phyloP scores from a whole-genome alignment of 2,797 vertebrate species.

The Danio jaintianensis region DNA sequence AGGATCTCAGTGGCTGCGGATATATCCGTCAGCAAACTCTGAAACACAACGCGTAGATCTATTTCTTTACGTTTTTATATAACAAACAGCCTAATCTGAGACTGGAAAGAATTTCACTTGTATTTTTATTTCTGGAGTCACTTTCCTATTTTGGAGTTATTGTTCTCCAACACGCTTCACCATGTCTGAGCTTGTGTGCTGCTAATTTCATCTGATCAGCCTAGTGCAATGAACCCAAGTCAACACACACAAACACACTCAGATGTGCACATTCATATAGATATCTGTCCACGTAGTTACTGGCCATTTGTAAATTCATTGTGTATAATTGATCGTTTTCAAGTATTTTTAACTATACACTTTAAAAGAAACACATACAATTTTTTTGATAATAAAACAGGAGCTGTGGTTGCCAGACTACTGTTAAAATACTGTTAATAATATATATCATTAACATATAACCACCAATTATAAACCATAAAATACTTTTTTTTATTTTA shows the following conservation, averaged over 20 bases:
- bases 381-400: too few relatives aligned
- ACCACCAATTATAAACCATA: too few relatives aligned
- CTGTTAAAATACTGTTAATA: too few relatives aligned
- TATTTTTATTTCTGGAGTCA: constrained; percentile 50
- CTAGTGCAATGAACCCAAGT: constrained; percentile 40
- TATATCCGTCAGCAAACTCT: constrained; percentile 68
- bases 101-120: constrained; percentile 53
- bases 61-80: not conserved
- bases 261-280: constrained; percentile 2
- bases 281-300: too few relatives aligned
- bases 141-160: constrained; percentile 55
- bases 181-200: constrained; percentile 54
- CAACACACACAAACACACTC: constrained; percentile 31
- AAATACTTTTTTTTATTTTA: too few relatives aligned
- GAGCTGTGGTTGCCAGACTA: too few relatives aligned
- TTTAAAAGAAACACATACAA: too few relatives aligned
- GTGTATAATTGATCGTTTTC: too few relatives aligned
- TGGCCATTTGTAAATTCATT: too few relatives aligned
- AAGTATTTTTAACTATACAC: too few relatives aligned
- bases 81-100: constrained; percentile 23
- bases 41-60: not conserved
- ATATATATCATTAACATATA: too few relatives aligned
- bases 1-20: constrained; percentile 66
- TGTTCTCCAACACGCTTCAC: constrained; percentile 42
- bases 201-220: constrained; percentile 58